Evolutionary conservation across 2,888 invertebrate species (phyloP), one percentile per base, ranked within the genome.

Genomic region (Eilema sororculum): DNA sequence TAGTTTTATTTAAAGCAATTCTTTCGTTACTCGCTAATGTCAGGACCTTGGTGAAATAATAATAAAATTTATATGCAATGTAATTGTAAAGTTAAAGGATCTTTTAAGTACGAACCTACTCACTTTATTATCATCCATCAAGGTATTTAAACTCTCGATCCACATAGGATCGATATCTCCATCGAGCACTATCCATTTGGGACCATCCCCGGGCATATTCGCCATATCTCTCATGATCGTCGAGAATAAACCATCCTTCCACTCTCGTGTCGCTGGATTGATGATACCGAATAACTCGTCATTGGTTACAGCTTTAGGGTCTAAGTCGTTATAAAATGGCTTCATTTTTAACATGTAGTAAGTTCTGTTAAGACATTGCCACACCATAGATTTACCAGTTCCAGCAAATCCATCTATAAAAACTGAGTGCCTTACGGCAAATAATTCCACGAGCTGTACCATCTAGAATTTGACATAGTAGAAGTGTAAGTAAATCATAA

Each of bases 151-250:
- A 46, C 98, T 99, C 92, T 99, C 99, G 85, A 99, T 99, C 99
- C 99, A 99, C 99, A 99, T 99, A 1, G 99, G 99, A 95, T 99
- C 99, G 82, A 99, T 99, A 87, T 99, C 99, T 24, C 99, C 99
- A 90, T 99, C 99, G 63, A 99, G 96, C 12, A 99, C 98, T 82
- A 99, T 98, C 99, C 99, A 99, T 89, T 99, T 99, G 0, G 98
- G 97, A 0, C 97, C 97, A 83, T 97, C 97, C 0, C 98, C 98
- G 0, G 96, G 94, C 96, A 98, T 96, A 89, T 98, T 98, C 0
- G 99, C 98, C 95, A 98, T 97, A 88, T 99, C 99, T 77, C 99
- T 95, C 98, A 99, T 99, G 68, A 99, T 96, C 0, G 98, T 97
- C 0, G 99, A 99, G 88, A 99, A 98, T 66, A 99, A 93, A n/a